A percentile compares a stretch with the other conserved stretches of the same genome.
Evolutionary conservation across 2,797 vertebrate species (phyloP).

Genomic region (Bradypodion pumilum): DNA sequence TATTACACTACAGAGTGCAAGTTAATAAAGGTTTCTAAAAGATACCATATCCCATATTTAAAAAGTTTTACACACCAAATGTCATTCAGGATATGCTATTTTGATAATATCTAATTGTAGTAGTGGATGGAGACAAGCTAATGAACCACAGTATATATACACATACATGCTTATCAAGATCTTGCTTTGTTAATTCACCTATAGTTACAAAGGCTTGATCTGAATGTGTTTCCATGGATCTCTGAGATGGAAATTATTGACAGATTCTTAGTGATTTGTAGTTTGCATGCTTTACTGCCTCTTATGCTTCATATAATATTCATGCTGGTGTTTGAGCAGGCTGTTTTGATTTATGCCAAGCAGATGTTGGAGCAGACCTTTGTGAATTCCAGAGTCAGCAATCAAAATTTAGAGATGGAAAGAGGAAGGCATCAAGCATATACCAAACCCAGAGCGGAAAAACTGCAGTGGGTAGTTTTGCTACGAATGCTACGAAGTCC

Average conservation of each 20-base stretch:
- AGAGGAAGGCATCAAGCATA: constrained; percentile 9
- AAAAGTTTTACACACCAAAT: not conserved
- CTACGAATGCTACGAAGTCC: too few species aligned
- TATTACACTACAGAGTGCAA: not conserved
- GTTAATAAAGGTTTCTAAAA: not conserved
- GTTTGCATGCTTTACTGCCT: constrained; percentile 39
- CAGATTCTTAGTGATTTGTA: constrained; percentile 37
- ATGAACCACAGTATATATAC: not conserved
- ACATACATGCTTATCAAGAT: not conserved
- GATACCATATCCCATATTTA: not conserved
- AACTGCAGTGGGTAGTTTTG: not conserved
- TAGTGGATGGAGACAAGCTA: not conserved
- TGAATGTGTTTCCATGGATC: not conserved
- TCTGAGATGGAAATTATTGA: constrained; percentile 25
- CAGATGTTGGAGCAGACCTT: constrained; percentile 43
- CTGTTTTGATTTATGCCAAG: constrained; percentile 25
- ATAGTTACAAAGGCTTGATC: not conserved
- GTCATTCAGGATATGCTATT: not conserved
- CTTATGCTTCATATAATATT: constrained; percentile 19
- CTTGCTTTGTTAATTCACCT: constrained; percentile 7
- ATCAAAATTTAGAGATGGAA: constrained; percentile 28
- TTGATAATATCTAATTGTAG: not conserved
- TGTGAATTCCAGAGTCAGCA: constrained; percentile 31
- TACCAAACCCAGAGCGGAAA: constrained; percentile 6
- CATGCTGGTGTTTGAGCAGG: constrained; percentile 21